phyloP scores from a whole-genome alignment of 2,888 invertebrate species.

The Trachelus tabidus region DNA sequence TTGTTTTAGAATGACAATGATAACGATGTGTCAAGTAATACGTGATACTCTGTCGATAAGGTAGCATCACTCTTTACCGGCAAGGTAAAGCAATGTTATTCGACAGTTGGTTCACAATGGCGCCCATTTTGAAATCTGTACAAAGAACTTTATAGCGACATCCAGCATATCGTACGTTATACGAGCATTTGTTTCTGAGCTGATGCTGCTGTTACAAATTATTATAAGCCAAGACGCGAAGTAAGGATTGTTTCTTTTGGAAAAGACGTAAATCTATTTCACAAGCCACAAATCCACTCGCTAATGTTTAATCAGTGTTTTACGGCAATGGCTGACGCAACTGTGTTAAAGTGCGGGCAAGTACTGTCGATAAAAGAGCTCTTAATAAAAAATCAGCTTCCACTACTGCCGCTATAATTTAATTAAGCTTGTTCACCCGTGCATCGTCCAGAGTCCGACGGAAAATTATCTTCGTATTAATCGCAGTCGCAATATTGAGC shows the following conservation, averaged over 20 bases:
- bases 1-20: not conserved
- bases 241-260: not conserved
- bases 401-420: not conserved
- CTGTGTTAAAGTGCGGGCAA: not conserved
- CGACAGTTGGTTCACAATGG: not conserved
- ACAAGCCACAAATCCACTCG: not conserved
- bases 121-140: not conserved
- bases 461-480: not conserved
- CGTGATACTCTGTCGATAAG: not conserved
- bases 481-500: not conserved
- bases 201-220: not conserved
- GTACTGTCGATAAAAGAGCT: not conserved
- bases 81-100: not conserved
- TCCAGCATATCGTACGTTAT: not conserved
- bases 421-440: not conserved
- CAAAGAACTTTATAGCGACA: not conserved
- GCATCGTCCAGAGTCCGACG: not conserved
- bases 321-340: not conserved
- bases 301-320: not conserved
- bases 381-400: not conserved
- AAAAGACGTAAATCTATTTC: not conserved
- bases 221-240: not conserved
- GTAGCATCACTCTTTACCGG: not conserved
- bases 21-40: not conserved
- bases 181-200: not conserved